phyloP scores from a whole-genome alignment of 1,140 invertebrate species.

The Caenorhabditis inopinata region DNA sequence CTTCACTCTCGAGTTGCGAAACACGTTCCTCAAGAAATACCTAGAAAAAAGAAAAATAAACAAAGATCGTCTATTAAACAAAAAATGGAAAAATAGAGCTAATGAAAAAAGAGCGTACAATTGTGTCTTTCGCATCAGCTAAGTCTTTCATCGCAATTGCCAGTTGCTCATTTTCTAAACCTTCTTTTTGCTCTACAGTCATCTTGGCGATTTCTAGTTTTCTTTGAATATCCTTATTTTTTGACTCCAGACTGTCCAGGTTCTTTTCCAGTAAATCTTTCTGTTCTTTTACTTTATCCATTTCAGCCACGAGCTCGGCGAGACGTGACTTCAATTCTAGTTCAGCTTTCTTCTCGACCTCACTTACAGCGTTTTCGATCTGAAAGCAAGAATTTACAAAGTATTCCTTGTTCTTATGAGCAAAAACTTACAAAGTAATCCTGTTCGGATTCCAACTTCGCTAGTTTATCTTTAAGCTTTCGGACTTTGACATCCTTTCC shows the following conservation, averaged over 20 bases:
- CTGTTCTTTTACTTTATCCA: constrained; percentile 24
- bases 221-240: constrained; percentile 20
- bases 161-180: neutral
- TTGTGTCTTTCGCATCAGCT: neutral
- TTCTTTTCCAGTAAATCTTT: constrained; percentile 30
- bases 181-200: constrained; percentile 15
- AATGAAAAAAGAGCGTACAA: neutral
- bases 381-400: neutral
- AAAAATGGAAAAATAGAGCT: neutral
- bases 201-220: neutral
- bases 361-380: constrained; percentile 13
- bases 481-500: constrained; percentile 46
- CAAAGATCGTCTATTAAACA: no score
- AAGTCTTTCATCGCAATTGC: neutral
- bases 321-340: neutral
- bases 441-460: constrained; percentile 39
- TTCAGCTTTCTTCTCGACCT: constrained; percentile 2
- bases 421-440: neutral
- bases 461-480: constrained; percentile 39
- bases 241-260: constrained; percentile 2
- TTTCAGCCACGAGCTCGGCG: neutral
- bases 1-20: constrained; percentile 14
- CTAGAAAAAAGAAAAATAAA: neutral
- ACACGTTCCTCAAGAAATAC: constrained; percentile 6
- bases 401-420: no score